phyloP scores from a whole-genome alignment of 2,888 invertebrate genomes.

The Chloroclystis v-ata region DNA sequence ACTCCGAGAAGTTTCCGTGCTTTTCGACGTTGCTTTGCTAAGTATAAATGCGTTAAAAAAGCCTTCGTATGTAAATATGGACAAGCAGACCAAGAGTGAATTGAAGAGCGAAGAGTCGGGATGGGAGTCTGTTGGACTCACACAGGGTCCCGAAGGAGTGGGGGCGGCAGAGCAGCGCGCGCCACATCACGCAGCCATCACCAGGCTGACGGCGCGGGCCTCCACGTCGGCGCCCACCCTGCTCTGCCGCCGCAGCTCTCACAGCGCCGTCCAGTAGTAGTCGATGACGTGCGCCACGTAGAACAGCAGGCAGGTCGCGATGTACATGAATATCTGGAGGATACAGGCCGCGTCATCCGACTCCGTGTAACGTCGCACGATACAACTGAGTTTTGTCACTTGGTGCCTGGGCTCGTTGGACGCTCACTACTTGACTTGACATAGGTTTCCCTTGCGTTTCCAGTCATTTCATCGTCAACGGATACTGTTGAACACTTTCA shows the following conservation, averaged over 20 bases:
- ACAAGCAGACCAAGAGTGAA: too few species aligned
- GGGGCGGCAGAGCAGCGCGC: slow-evolving; percentile 30
- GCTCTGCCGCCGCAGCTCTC: slow-evolving; percentile 24
- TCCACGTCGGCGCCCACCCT: slow-evolving; percentile 4
- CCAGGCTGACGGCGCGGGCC: slow-evolving; percentile 9
- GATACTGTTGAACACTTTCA: too few species aligned
- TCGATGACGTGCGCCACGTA: slow-evolving; percentile 72
- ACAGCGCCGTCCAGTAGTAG: slow-evolving; percentile 57
- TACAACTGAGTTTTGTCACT: background rate
- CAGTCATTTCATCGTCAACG: too few species aligned
- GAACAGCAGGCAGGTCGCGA: slow-evolving; percentile 67
- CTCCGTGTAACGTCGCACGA: background rate
- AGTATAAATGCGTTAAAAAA: too few species aligned
- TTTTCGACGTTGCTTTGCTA: too few species aligned
- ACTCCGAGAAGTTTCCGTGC: too few species aligned
- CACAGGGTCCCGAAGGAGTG: slow-evolving; percentile 45
- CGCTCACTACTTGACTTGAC: too few species aligned
- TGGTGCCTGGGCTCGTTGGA: too few species aligned
- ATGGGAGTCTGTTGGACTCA: slow-evolving; percentile 48
- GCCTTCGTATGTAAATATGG: too few species aligned
- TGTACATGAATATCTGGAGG: slow-evolving; percentile 65
- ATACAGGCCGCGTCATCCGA: background rate
- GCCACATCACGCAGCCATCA: slow-evolving; percentile 25
- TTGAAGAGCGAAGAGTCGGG: too few species aligned
- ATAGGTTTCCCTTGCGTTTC: too few species aligned